Evolutionary conservation across 2,888 invertebrate genomes (phyloP).

Genomic region (Drosophila vallismaia): DNA sequence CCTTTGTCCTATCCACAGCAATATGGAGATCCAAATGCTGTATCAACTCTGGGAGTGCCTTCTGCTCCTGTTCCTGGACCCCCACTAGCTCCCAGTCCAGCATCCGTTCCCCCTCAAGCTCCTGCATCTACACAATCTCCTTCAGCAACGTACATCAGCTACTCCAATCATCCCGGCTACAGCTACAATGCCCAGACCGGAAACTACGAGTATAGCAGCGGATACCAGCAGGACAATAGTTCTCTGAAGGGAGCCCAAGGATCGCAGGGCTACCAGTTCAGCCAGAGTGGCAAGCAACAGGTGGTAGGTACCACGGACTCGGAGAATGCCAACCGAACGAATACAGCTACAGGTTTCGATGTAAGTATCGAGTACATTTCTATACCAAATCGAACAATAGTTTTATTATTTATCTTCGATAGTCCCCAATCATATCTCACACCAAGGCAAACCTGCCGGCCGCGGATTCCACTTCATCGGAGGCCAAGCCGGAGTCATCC

Average conservation of each 20-base stretch:
- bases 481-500: slow-evolving; percentile 28
- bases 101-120: slow-evolving; percentile 15
- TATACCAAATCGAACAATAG: no score
- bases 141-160: slow-evolving; percentile 47
- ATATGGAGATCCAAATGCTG: slow-evolving; percentile 13
- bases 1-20: slow-evolving; percentile 26
- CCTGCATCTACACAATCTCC: slow-evolving; percentile 3
- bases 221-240: slow-evolving; percentile 84
- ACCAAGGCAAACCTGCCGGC: slow-evolving; percentile 60
- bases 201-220: slow-evolving; percentile 87
- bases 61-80: slow-evolving; percentile 3
- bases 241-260: slow-evolving; percentile 42
- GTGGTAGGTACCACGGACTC: slow-evolving; percentile 81
- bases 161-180: slow-evolving; percentile 86
- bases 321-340: slow-evolving; percentile 74
- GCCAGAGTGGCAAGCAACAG: slow-evolving; percentile 62
- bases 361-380: slow-evolving; percentile 61
- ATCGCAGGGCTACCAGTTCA: slow-evolving; percentile 75
- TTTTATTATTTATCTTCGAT: not conserved
- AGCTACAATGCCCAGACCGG: slow-evolving; percentile 86
- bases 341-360: slow-evolving; percentile 80
- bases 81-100: not conserved
- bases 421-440: slow-evolving; percentile 81
- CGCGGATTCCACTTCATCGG: slow-evolving; percentile 10
- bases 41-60: slow-evolving; percentile 5